A percentile compares a stretch with the other conserved stretches of the same genome.
Evolutionary conservation across 2,888 invertebrate species (phyloP).

Genomic region (Eristalis intricaria): DNA sequence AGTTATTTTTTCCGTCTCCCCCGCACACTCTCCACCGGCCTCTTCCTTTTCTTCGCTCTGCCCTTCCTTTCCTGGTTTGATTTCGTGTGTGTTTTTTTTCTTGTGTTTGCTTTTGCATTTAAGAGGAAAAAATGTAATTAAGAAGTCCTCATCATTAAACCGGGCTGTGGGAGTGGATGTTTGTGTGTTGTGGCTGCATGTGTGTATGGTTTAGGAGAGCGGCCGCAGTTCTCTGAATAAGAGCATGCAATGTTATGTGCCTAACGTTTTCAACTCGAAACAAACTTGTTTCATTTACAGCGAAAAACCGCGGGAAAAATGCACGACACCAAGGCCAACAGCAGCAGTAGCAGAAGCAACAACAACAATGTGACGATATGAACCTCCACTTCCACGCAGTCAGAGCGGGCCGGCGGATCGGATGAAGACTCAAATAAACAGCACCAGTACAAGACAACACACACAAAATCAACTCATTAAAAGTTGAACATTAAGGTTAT

Average conservation of each 20-base stretch:
- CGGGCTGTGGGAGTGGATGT: constrained; percentile 21
- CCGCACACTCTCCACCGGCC: too few relatives aligned
- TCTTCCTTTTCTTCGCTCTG: neutral
- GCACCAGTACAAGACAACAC: constrained; percentile 39
- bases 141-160: constrained; percentile 67
- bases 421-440: constrained; percentile 16
- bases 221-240: neutral
- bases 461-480: constrained; percentile 68
- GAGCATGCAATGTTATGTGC: neutral
- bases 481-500: constrained; percentile 71
- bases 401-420: neutral
- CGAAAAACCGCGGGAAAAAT: constrained; percentile 28
- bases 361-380: constrained; percentile 20
- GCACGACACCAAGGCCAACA: constrained; percentile 21
- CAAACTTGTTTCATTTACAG: constrained; percentile 56
- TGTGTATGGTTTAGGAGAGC: neutral
- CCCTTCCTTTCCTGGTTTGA: neutral
- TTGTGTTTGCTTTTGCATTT: constrained; percentile 8
- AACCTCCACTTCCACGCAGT: neutral
- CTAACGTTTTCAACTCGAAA: constrained; percentile 55
- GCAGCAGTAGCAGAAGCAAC: neutral
- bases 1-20: constrained; percentile 2
- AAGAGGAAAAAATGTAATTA: constrained; percentile 58
- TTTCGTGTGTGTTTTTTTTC: neutral
- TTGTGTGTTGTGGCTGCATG: neutral